phyloP scores from a whole-genome alignment of 2,113 vertebrate species.

The Oncorhynchus mykiss region DNA sequence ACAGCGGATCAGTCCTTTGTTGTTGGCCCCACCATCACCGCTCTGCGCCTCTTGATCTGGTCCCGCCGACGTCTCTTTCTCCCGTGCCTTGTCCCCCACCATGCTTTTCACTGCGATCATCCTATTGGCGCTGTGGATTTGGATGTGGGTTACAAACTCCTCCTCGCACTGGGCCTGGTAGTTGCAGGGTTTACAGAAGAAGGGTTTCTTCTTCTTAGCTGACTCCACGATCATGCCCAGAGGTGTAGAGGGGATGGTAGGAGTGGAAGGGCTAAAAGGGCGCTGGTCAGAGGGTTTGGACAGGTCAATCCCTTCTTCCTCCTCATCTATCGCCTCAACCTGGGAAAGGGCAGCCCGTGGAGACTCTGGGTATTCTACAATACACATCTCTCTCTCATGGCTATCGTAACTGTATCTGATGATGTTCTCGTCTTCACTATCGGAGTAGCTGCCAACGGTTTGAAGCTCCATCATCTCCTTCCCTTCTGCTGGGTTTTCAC shows the following conservation, averaged over 20 bases:
- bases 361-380: slow-evolving; percentile 53
- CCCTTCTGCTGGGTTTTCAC: slow-evolving; percentile 80
- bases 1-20: slow-evolving; percentile 91
- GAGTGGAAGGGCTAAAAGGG: neutral
- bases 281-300: slow-evolving; percentile 1
- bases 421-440: slow-evolving; percentile 87
- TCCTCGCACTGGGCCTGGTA: slow-evolving; percentile 89
- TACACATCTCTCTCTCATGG: slow-evolving; percentile 45
- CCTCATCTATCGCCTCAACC: neutral
- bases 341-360: neutral
- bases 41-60: slow-evolving; percentile 60
- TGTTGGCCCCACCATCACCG: slow-evolving; percentile 63
- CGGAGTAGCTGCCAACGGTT: slow-evolving; percentile 88
- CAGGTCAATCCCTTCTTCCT: slow-evolving; percentile 23
- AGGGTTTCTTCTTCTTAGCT: slow-evolving; percentile 85
- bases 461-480: slow-evolving; percentile 95
- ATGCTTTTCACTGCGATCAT: slow-evolving; percentile 86
- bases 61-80: slow-evolving; percentile 66
- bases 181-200: slow-evolving; percentile 93
- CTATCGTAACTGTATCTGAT: slow-evolving; percentile 71
- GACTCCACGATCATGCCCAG: slow-evolving; percentile 60
- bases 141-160: slow-evolving; percentile 92
- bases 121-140: slow-evolving; percentile 87
- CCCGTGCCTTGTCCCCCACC: slow-evolving; percentile 75
- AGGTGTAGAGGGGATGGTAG: too few relatives aligned